These are phyloP conservation scores for Scaptomyza reducta DNA, from an alignment of 2,888 invertebrate species.

Conservation along the genomic window DNA sequence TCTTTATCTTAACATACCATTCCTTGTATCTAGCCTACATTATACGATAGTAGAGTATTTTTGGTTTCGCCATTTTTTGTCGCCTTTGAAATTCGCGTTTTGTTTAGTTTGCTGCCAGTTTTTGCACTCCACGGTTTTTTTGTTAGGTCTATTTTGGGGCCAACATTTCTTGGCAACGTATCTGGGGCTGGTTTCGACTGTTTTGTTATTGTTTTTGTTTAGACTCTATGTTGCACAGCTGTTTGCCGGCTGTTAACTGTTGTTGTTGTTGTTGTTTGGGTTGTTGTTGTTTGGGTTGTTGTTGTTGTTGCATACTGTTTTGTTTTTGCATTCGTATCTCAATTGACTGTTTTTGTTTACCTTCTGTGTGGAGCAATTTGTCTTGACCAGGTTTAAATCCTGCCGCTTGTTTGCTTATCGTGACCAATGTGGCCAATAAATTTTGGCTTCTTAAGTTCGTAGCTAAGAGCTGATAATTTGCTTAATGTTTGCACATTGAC, in stretches of 20 bases:
- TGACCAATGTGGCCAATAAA: slow-evolving; percentile 53
- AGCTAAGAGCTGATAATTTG: slow-evolving; percentile 56
- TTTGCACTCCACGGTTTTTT: slow-evolving; percentile 33
- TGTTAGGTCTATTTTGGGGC: slow-evolving; percentile 56
- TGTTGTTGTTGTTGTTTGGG: slow-evolving; percentile 2
- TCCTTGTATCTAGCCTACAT: not conserved
- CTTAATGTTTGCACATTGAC: slow-evolving; percentile 56
- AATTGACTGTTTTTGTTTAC: slow-evolving; percentile 28
- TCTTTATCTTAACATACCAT: not conserved
- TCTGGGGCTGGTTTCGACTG: slow-evolving; percentile 47
- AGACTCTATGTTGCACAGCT: slow-evolving; percentile 34
- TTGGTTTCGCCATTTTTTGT: not conserved
- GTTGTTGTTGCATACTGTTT: slow-evolving; percentile 1
- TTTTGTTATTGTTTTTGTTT: slow-evolving; percentile 1
- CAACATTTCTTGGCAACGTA: slow-evolving; percentile 71
- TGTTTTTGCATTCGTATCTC: slow-evolving; percentile 34
- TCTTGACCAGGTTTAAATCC: slow-evolving; percentile 49
- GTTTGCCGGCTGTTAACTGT: slow-evolving; percentile 38
- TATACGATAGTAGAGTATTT: slow-evolving; percentile 28
- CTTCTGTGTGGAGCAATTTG: slow-evolving; percentile 50
- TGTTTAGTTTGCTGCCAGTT: slow-evolving; percentile 49
- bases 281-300: no score
- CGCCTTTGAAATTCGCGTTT: slow-evolving; percentile 20
- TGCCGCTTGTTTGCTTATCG: slow-evolving; percentile 35
- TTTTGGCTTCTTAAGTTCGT: slow-evolving; percentile 24